These are phyloP conservation scores for Hydropotes inermis DNA, from an alignment of 2,113 vertebrate genomes.

Conservation along the genomic window DNA sequence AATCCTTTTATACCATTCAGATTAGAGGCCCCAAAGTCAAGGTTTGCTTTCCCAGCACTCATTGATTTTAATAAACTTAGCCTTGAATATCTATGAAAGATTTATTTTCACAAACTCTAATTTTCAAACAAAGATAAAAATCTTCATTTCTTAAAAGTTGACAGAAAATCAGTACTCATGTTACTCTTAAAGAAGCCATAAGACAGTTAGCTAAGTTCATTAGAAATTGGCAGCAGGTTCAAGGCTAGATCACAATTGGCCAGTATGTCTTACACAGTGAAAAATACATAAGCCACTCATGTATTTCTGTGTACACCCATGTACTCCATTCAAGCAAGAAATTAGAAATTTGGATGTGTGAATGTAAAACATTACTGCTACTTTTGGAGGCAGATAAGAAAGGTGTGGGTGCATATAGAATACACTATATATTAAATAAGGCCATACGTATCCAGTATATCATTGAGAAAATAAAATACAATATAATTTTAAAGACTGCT, in stretches of 20 bases:
- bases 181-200: background rate
- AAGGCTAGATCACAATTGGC: background rate
- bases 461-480: background rate
- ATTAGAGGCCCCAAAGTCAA: slow-evolving; percentile 45
- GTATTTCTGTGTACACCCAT: background rate
- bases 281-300: background rate
- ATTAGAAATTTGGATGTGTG: background rate
- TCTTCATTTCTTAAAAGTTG: slow-evolving; percentile 11
- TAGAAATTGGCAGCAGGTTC: background rate
- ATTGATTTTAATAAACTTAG: background rate
- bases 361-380: background rate
- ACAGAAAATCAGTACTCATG: background rate
- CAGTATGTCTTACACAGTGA: background rate
- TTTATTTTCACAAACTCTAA: slow-evolving; percentile 32
- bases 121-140: background rate
- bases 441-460: background rate
- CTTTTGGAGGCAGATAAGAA: background rate
- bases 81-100: slow-evolving; percentile 23
- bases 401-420: background rate
- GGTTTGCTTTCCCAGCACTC: background rate
- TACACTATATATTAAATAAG: background rate
- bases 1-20: background rate
- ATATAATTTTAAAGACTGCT: background rate
- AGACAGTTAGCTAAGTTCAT: background rate
- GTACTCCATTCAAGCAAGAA: background rate